These are phyloP conservation scores for Apomyelois bistriatella DNA, from an alignment of 2,888 invertebrate genomes.

Conservation along the genomic window DNA sequence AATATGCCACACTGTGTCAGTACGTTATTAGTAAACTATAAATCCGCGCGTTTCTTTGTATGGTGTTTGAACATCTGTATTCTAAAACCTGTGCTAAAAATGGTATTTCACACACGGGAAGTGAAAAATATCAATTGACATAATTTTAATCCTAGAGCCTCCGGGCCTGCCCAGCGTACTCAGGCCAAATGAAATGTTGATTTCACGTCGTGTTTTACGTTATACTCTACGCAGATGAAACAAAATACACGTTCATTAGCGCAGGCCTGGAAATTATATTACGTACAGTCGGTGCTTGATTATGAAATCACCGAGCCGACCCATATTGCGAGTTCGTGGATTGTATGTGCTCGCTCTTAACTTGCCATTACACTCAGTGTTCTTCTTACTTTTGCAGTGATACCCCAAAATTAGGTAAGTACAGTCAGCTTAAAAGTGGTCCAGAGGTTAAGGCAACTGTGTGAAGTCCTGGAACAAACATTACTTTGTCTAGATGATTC, in stretches of 20 bases:
- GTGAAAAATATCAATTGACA: constrained; percentile 61
- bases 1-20: no score
- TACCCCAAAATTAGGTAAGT: no score
- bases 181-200: constrained; percentile 63
- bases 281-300: constrained; percentile 58
- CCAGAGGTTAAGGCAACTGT: no score
- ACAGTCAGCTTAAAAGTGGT: no score
- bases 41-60: no score
- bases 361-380: constrained; percentile 6
- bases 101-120: no score
- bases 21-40: no score
- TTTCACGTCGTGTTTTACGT: constrained; percentile 60
- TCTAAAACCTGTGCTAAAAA: no score
- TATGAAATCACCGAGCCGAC: constrained; percentile 54
- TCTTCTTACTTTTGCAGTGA: not conserved
- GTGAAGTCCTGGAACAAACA: no score
- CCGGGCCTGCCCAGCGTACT: constrained; percentile 36
- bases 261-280: constrained; percentile 68
- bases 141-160: constrained; percentile 49
- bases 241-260: constrained; percentile 77
- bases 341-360: constrained; percentile 19
- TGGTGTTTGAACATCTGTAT: no score
- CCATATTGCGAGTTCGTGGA: constrained; percentile 42
- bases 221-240: constrained; percentile 63
- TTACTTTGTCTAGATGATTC: no score